These are phyloP conservation scores for Pseudococcus viburni DNA, from an alignment of 2,888 invertebrate genomes.

Conservation along the genomic window DNA sequence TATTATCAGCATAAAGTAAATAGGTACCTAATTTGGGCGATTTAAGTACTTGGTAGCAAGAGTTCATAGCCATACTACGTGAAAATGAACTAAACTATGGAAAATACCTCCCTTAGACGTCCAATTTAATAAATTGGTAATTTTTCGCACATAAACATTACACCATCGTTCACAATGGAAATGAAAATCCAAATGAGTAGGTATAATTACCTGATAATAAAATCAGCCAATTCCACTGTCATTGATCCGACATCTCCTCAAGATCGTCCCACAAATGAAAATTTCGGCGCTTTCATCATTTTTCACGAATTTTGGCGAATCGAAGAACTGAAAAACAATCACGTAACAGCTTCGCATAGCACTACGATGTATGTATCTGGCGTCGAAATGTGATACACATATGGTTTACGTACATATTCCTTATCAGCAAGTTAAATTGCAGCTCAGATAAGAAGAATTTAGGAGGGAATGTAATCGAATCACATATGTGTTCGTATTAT, in stretches of 20 bases:
- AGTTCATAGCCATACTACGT: too few relatives aligned
- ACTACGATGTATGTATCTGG: slow-evolving; percentile 11
- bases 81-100: too few relatives aligned
- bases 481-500: slow-evolving; percentile 6
- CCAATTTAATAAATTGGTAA: too few relatives aligned
- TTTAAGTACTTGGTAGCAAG: too few relatives aligned
- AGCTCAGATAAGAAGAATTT: slow-evolving; percentile 46
- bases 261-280: not conserved
- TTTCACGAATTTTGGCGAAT: slow-evolving; percentile 7
- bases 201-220: too few relatives aligned
- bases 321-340: not conserved
- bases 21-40: too few relatives aligned
- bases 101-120: too few relatives aligned
- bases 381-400: slow-evolving; percentile 48
- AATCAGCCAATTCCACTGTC: not conserved
- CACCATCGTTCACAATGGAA: too few relatives aligned
- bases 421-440: slow-evolving; percentile 49
- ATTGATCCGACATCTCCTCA: not conserved
- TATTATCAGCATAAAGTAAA: too few relatives aligned
- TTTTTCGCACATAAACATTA: too few relatives aligned
- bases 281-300: not conserved
- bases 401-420: slow-evolving; percentile 7
- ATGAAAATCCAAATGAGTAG: too few relatives aligned
- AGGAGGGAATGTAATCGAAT: slow-evolving; percentile 48
- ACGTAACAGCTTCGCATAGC: slow-evolving; percentile 18